Percentiles rank a stretch among this genome's conserved stretches.
Conservation (phyloP, 1,140 invertebrate genomes). For the Aricia agestis region DNA sequence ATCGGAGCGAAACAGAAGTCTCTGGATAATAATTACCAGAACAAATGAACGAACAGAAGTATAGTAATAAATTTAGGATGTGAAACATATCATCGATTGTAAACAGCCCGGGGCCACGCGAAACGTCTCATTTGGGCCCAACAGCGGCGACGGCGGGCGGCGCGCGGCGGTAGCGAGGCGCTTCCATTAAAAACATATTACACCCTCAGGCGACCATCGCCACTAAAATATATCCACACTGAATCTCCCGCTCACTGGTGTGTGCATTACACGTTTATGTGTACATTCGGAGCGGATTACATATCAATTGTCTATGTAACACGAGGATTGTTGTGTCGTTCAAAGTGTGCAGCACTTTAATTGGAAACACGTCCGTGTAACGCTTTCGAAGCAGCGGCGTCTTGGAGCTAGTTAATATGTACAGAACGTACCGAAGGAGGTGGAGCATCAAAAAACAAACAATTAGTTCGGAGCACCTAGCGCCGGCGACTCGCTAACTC, state of each 20-base stretch:
- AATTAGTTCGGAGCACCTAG: constrained; percentile 2
- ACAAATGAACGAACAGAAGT: constrained; percentile 67
- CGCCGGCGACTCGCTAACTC: constrained; percentile 20
- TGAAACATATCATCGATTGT: constrained; percentile 73
- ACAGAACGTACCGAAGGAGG: neutral
- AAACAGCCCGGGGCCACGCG: constrained; percentile 72
- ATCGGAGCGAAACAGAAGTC: constrained; percentile 63
- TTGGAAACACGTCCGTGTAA: neutral
- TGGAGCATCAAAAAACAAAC: neutral
- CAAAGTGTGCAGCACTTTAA: neutral
- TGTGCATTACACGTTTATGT: neutral
- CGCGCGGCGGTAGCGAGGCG: constrained; percentile 49
- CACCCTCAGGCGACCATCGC: constrained; percentile 23
- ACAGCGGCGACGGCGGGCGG: constrained; percentile 62
- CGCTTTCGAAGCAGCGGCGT: neutral
- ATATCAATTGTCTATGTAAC: neutral
- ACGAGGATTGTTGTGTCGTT: too few species aligned
- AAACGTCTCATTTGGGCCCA: constrained; percentile 58
- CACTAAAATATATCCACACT: constrained; percentile 14
- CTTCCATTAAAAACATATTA: constrained; percentile 55
- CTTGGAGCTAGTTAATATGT: constrained; percentile 1
- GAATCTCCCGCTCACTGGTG: neutral
- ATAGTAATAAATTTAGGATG: constrained; percentile 73
- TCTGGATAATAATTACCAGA: constrained; percentile 64
- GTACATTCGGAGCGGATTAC: neutral